Percentiles rank a stretch among this genome's conserved stretches.
phyloP scores from a whole-genome alignment of 64 coral and sea anemone species.

The Montipora cactus region DNA sequence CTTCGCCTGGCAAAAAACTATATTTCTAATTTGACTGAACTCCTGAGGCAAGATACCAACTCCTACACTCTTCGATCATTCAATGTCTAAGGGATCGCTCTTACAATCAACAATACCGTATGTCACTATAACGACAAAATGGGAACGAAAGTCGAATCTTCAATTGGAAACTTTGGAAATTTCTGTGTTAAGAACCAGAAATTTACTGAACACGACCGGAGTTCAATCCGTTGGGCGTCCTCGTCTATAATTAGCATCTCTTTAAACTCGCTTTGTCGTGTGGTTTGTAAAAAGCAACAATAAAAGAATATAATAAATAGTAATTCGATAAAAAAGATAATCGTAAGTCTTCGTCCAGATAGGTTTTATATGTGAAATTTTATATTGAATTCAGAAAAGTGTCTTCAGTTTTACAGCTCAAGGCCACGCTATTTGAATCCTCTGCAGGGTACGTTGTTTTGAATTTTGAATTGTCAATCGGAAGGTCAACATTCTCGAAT shows the following conservation, averaged over 20 bases:
- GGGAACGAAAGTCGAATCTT: neutral
- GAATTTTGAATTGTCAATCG: slow-evolving; percentile 13
- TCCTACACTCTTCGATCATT: slow-evolving; percentile 69
- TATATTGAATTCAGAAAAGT: too few species aligned
- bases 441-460: neutral
- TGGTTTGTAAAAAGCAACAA: slow-evolving; percentile 26
- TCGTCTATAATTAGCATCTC: slow-evolving; percentile 12
- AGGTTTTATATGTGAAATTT: neutral
- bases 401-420: too few species aligned
- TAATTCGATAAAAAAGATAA: neutral
- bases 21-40: slow-evolving; percentile 90
- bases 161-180: neutral
- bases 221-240: neutral
- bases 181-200: neutral
- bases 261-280: neutral
- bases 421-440: too few species aligned
- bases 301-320: neutral
- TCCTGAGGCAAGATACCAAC: slow-evolving; percentile 61
- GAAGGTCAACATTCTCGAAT: slow-evolving; percentile 1
- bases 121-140: neutral
- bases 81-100: slow-evolving; percentile 11
- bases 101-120: neutral
- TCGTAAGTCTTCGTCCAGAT: neutral
- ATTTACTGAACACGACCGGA: neutral
- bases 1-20: slow-evolving; percentile 97